A percentile compares a stretch with the other conserved stretches of the same genome.
Evolutionary conservation across 1,140 invertebrate species (phyloP).

Genomic region (Drosophila subpulchrella): DNA sequence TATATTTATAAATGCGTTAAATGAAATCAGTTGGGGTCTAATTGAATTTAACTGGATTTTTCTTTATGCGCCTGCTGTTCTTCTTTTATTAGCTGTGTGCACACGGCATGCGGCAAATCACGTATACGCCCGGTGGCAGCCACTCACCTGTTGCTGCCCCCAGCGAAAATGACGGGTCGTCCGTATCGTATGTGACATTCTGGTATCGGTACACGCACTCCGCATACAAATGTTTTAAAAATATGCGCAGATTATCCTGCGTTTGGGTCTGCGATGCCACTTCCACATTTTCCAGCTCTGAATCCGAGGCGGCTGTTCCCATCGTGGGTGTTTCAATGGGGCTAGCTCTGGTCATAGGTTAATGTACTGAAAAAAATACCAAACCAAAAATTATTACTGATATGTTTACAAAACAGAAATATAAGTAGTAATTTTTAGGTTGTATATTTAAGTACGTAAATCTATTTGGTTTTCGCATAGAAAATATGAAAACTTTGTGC

Average conservation of each 20-base stretch:
- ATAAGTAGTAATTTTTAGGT: neutral
- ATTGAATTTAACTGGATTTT: slow-evolving; percentile 3
- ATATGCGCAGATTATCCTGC: slow-evolving; percentile 66
- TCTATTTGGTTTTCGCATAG: too few relatives aligned
- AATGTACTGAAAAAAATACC: slow-evolving; percentile 2
- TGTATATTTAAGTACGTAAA: neutral
- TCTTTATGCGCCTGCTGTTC: neutral
- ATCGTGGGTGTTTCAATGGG: slow-evolving; percentile 9
- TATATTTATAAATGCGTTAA: neutral
- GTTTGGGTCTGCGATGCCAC: slow-evolving; percentile 15
- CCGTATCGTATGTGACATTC: slow-evolving; percentile 44
- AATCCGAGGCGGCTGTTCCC: slow-evolving; percentile 6
- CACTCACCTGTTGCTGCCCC: slow-evolving; percentile 54
- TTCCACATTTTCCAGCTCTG: slow-evolving; percentile 9
- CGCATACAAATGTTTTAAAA: slow-evolving; percentile 70
- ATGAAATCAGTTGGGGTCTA: neutral
- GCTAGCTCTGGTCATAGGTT: slow-evolving; percentile 20
- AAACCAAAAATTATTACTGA: too few relatives aligned
- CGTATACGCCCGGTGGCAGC: slow-evolving; percentile 35
- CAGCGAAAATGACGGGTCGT: slow-evolving; percentile 23
- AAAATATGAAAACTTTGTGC: too few relatives aligned
- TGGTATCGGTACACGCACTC: slow-evolving; percentile 71
- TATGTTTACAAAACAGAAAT: too few relatives aligned
- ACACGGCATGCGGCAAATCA: slow-evolving; percentile 25
- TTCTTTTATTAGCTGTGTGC: neutral